Percentiles rank a stretch among this genome's conserved stretches.
phyloP scores from a whole-genome alignment of 2,888 invertebrate genomes.

The Scaptomyza flava region DNA sequence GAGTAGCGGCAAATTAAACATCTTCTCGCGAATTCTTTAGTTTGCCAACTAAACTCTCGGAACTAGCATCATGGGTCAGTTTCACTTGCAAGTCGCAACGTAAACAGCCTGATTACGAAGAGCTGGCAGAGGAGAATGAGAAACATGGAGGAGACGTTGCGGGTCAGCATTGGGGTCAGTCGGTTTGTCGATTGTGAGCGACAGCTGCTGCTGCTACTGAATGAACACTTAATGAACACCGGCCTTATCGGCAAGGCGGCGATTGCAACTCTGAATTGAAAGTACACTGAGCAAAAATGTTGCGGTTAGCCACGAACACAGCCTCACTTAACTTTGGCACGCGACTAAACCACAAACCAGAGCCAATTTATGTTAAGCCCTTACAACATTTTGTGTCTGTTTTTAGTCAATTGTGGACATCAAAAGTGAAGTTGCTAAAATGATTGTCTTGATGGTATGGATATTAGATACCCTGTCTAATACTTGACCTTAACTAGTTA shows the following conservation, averaged over 20 bases:
- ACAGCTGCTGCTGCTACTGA: conserved; percentile 28
- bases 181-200: conserved; percentile 45
- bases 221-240: conserved; percentile 18
- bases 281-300: conserved; percentile 50
- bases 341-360: conserved; percentile 46
- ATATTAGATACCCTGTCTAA: conserved; percentile 14
- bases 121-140: not conserved
- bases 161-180: conserved; percentile 55
- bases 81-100: conserved; percentile 37
- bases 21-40: conserved; percentile 42
- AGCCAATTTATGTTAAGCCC: conserved; percentile 50
- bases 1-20: conserved; percentile 38
- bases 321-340: conserved; percentile 27
- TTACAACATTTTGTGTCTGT: conserved; percentile 26
- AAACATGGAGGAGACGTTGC: conserved; percentile 11
- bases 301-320: conserved; percentile 16
- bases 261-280: conserved; percentile 1
- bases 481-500: not conserved
- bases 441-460: not conserved
- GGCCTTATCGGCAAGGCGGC: conserved; percentile 32
- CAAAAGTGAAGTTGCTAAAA: not conserved
- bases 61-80: conserved; percentile 21
- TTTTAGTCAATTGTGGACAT: conserved; percentile 22
- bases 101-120: conserved; percentile 56
- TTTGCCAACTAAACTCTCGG: conserved; percentile 40